Evolutionary conservation across 2,888 invertebrate genomes (phyloP).

Genomic region (Ganaspis brasiliensis): DNA sequence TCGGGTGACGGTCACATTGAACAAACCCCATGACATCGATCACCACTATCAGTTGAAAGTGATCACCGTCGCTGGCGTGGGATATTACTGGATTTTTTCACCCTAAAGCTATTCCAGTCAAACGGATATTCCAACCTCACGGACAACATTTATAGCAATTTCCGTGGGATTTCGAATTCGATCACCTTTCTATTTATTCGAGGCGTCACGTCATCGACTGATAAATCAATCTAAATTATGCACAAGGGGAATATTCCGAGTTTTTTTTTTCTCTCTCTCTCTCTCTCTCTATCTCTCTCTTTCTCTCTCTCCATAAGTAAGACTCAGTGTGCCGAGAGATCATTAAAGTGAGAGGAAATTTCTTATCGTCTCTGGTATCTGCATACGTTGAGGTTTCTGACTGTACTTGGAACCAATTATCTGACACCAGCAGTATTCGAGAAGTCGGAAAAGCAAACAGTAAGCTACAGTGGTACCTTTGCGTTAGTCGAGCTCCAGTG

Average conservation of each 20-base stretch:
- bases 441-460: conserved; percentile 52
- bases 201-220: conserved; percentile 63
- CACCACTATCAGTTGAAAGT: conserved; percentile 40
- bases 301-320: too few relatives aligned
- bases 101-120: conserved; percentile 41
- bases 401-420: conserved; percentile 28
- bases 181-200: conserved; percentile 69
- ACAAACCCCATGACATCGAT: conserved; percentile 43
- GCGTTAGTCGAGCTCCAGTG: conserved; percentile 47
- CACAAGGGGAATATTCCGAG: conserved; percentile 6
- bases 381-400: conserved; percentile 3
- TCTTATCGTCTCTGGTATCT: background rate
- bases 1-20: conserved; percentile 33
- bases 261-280: too few relatives aligned
- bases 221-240: conserved; percentile 66
- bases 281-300: too few relatives aligned
- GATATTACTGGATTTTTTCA: conserved; percentile 41
- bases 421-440: conserved; percentile 15
- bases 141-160: conserved; percentile 65
- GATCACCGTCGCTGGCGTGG: conserved; percentile 36
- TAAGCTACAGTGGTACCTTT: conserved; percentile 46
- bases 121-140: conserved; percentile 45
- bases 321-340: too few relatives aligned
- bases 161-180: conserved; percentile 67
- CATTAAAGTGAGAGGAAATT: background rate